Percentiles rank a stretch among this genome's conserved stretches.
Conservation (phyloP, 92 coral and sea anemone species). For the Parazoanthus swiftii region DNA sequence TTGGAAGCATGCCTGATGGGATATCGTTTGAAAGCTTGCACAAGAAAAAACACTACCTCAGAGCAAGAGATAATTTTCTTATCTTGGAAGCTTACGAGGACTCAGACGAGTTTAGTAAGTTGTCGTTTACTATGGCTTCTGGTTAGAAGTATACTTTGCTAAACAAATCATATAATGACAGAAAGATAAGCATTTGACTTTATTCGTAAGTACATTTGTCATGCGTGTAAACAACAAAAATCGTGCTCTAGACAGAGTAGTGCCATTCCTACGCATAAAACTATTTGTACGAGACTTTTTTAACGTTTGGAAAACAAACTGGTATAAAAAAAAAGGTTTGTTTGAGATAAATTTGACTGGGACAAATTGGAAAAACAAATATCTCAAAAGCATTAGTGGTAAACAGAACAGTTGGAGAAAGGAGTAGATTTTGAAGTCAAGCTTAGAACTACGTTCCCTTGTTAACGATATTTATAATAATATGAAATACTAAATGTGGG, state of each 20-base stretch:
- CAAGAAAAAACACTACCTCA: slow-evolving; percentile 80
- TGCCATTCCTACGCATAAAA: neutral
- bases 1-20: slow-evolving; percentile 90
- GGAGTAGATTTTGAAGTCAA: too few relatives aligned
- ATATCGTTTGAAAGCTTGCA: slow-evolving; percentile 90
- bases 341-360: neutral
- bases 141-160: neutral
- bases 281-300: neutral
- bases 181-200: neutral
- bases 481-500: neutral
- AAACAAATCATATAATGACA: neutral
- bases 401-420: too few relatives aligned
- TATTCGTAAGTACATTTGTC: neutral
- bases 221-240: neutral
- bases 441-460: neutral
- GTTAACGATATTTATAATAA: neutral
- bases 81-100: slow-evolving; percentile 92
- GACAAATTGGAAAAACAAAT: neutral
- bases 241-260: neutral
- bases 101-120: slow-evolving; percentile 93
- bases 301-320: neutral
- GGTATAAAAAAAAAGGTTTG: neutral
- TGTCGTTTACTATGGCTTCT: neutral
- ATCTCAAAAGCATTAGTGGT: too few relatives aligned
- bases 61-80: slow-evolving; percentile 78